These are phyloP conservation scores for Rotaria socialis DNA, from an alignment of 2,888 invertebrate species.

Conservation along the genomic window DNA sequence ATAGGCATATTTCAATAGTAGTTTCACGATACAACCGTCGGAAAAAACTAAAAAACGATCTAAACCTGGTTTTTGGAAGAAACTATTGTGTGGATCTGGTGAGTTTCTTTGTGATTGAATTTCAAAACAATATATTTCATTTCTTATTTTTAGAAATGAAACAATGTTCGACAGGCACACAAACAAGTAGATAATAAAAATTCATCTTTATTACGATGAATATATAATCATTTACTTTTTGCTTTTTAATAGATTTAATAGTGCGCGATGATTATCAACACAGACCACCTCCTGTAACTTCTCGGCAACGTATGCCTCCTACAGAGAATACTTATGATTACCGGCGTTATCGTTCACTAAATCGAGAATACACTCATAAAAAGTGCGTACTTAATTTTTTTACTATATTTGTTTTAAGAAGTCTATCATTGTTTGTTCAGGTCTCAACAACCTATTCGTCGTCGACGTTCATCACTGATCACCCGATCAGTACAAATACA, in stretches of 20 bases:
- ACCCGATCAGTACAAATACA: background rate
- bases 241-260: background rate
- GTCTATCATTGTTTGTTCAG: background rate
- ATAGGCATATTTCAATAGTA: background rate
- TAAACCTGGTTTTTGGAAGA: background rate
- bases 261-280: background rate
- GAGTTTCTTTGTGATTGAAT: background rate
- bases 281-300: background rate
- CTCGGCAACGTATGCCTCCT: background rate
- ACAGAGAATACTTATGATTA: background rate
- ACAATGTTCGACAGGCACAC: background rate
- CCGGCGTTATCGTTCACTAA: background rate
- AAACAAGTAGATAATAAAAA: background rate
- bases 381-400: background rate
- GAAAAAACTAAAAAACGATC: background rate
- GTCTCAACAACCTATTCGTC: background rate
- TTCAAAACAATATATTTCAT: background rate
- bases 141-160: background rate
- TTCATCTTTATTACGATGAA: no score
- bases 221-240: no score
- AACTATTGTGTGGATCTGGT: background rate
- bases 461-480: background rate
- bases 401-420: no score
- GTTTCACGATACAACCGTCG: background rate
- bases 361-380: background rate